Evolutionary conservation across 2,888 invertebrate species (phyloP), one percentile per base, ranked within the genome.

Genomic region (Drosophila neutralis): DNA sequence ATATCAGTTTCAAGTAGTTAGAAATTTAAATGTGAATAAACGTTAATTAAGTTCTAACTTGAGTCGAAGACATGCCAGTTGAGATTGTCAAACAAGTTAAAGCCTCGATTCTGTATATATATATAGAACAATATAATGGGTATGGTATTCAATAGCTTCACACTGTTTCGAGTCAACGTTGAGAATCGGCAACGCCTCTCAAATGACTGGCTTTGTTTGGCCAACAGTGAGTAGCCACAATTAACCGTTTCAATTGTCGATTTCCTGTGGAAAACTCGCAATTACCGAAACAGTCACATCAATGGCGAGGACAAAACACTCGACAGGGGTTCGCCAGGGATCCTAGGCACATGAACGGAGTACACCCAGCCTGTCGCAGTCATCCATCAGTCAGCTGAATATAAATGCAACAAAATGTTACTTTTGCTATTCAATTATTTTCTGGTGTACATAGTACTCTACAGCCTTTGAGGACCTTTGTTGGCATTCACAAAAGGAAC

Each of bases 331-430:
- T 31, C 49, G 11, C 13, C 35, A 35, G n/a, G 62, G 45, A 62
- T 54, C 51, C 54, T 38, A 52, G 56, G 45, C 18, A 38, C n/a
- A 36, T 27, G 11, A 11, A 53, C 53, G 21, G 11, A 21, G 27
- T 36, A 54, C 54, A 53, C 54, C 54, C 36, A 27, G 27, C 38
- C 38, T n/a, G 36, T 56, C 38, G 29, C 27, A 36, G 56, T 38
- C 56, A 56, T 56, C 38, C 24, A 56, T 56, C 27, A 61, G 45
- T 59, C 53, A 61, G 56, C 56, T 38, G 49, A 49, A 76, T 70
- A 79, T 74, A 80, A 71, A 69, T 73, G 71, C 82, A 78, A 68
- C 82, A 82, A 82, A 81, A 76, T 74, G 73, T 72, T 82, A 72
- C 82, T 73, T 81, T 81, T 76, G 73, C 75, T 73, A 76, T 79